Evolutionary conservation across 2,888 invertebrate species (phyloP).

Genomic region (Tetragnatha montana): DNA sequence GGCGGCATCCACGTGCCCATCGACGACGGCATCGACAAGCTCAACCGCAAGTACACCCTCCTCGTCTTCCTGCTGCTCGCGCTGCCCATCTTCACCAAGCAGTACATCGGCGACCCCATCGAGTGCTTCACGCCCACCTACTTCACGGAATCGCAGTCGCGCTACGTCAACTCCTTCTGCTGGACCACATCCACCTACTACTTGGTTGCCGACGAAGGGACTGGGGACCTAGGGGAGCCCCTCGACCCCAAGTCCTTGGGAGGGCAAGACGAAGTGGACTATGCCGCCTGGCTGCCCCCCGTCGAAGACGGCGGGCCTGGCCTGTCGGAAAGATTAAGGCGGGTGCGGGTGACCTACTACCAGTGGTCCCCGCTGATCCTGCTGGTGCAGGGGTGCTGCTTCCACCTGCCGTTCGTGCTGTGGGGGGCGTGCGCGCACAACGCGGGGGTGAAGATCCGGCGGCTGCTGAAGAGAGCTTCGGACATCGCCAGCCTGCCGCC

Average conservation of each 20-base stretch:
- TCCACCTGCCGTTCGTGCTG: constrained; percentile 76
- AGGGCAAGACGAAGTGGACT: constrained; percentile 73
- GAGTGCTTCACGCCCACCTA: constrained; percentile 77
- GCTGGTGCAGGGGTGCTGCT: constrained; percentile 76
- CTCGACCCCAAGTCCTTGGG: constrained; percentile 72
- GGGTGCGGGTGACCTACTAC: constrained; percentile 75
- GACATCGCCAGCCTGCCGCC: constrained; percentile 74
- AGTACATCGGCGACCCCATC: constrained; percentile 78
- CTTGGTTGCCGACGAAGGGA: constrained; percentile 73
- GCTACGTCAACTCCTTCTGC: constrained; percentile 75
- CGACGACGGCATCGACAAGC: constrained; percentile 77
- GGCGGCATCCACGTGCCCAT: constrained; percentile 75
- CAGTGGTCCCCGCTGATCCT: constrained; percentile 76
- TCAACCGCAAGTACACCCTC: constrained; percentile 77
- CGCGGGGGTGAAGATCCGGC: constrained; percentile 74
- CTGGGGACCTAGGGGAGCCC: constrained; percentile 71
- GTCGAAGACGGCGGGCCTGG: constrained; percentile 69
- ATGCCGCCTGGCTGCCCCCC: constrained; percentile 42
- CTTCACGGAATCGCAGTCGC: constrained; percentile 75
- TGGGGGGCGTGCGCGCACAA: constrained; percentile 75
- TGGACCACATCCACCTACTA: constrained; percentile 76
- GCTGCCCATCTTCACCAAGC: constrained; percentile 77
- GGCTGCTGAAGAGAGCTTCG: constrained; percentile 74
- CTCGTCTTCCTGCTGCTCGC: constrained; percentile 76
- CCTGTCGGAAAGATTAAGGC: constrained; percentile 72